phyloP scores from a whole-genome alignment of 2,888 invertebrate genomes.

The Lepidochrysops patricia region DNA sequence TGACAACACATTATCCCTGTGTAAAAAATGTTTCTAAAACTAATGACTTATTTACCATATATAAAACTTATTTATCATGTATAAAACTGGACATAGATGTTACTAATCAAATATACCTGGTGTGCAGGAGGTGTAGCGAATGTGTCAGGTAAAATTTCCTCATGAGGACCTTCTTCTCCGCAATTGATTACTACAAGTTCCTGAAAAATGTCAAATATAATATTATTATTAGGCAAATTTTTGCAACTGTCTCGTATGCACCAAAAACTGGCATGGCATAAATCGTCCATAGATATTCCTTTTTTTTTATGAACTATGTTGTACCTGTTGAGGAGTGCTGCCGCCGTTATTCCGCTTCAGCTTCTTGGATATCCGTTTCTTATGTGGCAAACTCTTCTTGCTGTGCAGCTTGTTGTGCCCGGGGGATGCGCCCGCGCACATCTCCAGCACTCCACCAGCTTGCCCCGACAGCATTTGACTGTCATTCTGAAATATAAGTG shows the following conservation, averaged over 20 bases:
- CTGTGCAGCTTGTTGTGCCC: slow-evolving; percentile 46
- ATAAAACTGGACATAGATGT: slow-evolving; percentile 16
- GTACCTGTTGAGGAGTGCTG: slow-evolving; percentile 56
- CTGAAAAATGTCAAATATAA: slow-evolving; percentile 27
- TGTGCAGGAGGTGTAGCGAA: slow-evolving; percentile 29
- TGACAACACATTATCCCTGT: too few species aligned
- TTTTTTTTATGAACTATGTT: too few species aligned
- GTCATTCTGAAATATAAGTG: slow-evolving; percentile 31
- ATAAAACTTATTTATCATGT: too few species aligned
- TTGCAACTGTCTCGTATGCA: too few species aligned
- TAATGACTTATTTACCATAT: too few species aligned
- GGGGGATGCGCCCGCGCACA: slow-evolving; percentile 39
- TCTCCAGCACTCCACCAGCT: slow-evolving; percentile 41
- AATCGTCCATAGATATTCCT: too few species aligned
- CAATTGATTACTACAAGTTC: slow-evolving; percentile 60
- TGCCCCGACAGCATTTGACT: slow-evolving; percentile 37
- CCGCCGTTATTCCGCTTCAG: slow-evolving; percentile 58
- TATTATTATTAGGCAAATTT: not conserved
- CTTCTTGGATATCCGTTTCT: slow-evolving; percentile 88
- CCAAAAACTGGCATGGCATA: too few species aligned
- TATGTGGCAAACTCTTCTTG: slow-evolving; percentile 86
- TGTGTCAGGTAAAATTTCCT: slow-evolving; percentile 61
- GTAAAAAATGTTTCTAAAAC: too few species aligned
- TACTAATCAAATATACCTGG: not conserved
- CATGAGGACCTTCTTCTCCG: slow-evolving; percentile 43